Evolutionary conservation across 2,113 vertebrate genomes (phyloP).

Genomic region (Stomatorhinus ivindoensis): DNA sequence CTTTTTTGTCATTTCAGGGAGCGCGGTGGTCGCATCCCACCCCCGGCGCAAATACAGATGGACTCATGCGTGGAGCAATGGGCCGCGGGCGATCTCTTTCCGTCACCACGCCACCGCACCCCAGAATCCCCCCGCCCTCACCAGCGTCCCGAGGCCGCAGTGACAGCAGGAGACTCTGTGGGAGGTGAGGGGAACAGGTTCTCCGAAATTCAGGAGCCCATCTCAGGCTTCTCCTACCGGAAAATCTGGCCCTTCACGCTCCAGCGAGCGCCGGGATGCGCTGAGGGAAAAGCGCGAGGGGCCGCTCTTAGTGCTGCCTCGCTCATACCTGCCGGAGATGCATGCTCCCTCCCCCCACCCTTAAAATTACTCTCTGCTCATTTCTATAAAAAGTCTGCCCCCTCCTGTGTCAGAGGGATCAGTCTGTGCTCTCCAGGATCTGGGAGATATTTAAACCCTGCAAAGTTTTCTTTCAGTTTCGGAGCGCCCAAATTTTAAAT

Average conservation of each 20-base stretch:
- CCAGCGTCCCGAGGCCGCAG: constrained; percentile 52
- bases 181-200: constrained; percentile 70
- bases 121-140: constrained; percentile 29
- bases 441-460: neutral
- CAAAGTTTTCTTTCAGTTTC: neutral
- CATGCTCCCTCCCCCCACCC: neutral
- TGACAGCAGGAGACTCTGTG: constrained; percentile 65
- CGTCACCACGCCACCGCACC: constrained; percentile 41
- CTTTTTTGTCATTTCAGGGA: constrained; percentile 60
- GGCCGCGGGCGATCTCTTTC: constrained; percentile 60
- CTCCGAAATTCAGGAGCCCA: constrained; percentile 69
- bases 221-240: constrained; percentile 83
- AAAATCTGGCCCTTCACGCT: constrained; percentile 92
- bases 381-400: neutral
- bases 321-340: constrained; percentile 28
- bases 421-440: neutral
- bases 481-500: neutral
- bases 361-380: neutral
- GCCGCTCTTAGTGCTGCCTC: constrained; percentile 22
- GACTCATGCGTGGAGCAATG: constrained; percentile 67
- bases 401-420: neutral
- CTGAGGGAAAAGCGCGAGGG: constrained; percentile 53
- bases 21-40: constrained; percentile 61
- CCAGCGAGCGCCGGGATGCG: constrained; percentile 57
- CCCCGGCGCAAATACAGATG: constrained; percentile 66